A percentile compares a stretch with the other conserved stretches of the same genome.
phyloP scores from a whole-genome alignment of 1,140 invertebrate genomes.

The Psix sp. region DNA sequence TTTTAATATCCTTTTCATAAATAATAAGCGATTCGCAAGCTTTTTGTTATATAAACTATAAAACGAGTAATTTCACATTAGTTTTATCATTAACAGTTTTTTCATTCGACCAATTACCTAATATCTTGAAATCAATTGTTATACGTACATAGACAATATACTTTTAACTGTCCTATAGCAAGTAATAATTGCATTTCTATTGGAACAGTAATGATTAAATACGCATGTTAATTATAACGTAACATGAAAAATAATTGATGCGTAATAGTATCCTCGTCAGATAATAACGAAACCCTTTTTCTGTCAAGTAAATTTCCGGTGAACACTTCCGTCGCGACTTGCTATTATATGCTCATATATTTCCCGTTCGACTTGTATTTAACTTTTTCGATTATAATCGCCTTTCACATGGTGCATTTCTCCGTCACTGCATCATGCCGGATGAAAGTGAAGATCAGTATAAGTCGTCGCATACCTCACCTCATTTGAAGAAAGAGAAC shows the following conservation, averaged over 20 bases:
- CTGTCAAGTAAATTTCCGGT: slow-evolving; percentile 49
- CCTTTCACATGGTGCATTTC: slow-evolving; percentile 54
- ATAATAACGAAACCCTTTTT: slow-evolving; percentile 38
- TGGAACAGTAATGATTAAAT: slow-evolving; percentile 22
- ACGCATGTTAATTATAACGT: slow-evolving; percentile 19
- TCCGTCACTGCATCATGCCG: slow-evolving; percentile 44
- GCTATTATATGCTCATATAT: slow-evolving; percentile 51
- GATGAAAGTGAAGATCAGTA: slow-evolving; percentile 58
- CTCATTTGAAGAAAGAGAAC: too few species aligned
- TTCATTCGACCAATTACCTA: too few species aligned
- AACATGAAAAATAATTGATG: slow-evolving; percentile 49
- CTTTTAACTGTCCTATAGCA: too few species aligned
- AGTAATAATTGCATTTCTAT: slow-evolving; percentile 31
- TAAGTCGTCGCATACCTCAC: too few species aligned
- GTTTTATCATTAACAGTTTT: too few species aligned
- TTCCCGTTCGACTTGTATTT: slow-evolving; percentile 52
- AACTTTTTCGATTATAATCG: slow-evolving; percentile 55
- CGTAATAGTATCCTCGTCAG: slow-evolving; percentile 39
- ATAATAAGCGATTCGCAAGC: too few species aligned
- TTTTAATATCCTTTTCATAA: too few species aligned
- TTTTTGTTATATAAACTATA: too few species aligned
- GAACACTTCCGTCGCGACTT: slow-evolving; percentile 52
- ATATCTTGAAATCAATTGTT: too few species aligned
- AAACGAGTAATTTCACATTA: too few species aligned
- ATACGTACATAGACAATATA: background rate